Conservation (phyloP, 1,140 invertebrate genomes). For the Tetranychus urticae region DNA sequence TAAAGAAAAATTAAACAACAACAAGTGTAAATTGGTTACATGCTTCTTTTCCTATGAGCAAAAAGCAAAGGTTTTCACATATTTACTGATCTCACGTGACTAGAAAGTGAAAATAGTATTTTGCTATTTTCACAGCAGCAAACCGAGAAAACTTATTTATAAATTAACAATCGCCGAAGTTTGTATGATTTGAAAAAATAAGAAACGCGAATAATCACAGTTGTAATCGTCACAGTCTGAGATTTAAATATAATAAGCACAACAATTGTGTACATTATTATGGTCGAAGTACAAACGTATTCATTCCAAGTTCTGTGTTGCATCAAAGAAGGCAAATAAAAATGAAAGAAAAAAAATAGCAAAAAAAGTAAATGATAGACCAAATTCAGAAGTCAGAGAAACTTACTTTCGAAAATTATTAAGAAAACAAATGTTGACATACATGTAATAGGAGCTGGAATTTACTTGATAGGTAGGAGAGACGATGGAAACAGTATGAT, state of each 20-base stretch:
- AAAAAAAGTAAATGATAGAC: too few species aligned
- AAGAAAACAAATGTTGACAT: conserved; percentile 79
- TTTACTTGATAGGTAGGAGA: conserved; percentile 84
- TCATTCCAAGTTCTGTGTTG: conserved; percentile 57
- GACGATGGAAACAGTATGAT: conserved; percentile 88
- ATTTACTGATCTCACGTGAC: too few species aligned
- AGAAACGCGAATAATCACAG: not conserved
- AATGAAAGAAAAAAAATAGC: conserved; percentile 2
- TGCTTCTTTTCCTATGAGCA: too few species aligned
- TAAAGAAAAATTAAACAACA: too few species aligned
- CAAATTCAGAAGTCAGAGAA: not conserved
- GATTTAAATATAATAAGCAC: conserved; percentile 10
- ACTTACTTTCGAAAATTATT: conserved; percentile 76
- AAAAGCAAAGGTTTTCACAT: too few species aligned
- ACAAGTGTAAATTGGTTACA: too few species aligned
- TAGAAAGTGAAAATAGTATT: too few species aligned
- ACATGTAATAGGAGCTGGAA: conserved; percentile 96
- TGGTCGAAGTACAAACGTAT: conserved; percentile 83
- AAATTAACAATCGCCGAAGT: not conserved
- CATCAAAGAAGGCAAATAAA: conserved; percentile 6
- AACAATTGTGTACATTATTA: conserved; percentile 37
- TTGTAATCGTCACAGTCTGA: not conserved
- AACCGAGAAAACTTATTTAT: too few species aligned
- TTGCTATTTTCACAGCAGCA: too few species aligned
- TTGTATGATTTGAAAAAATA: not conserved